Percentiles rank a stretch among this genome's conserved stretches.
Conservation (phyloP, 2,113 vertebrate genomes). For the Regulus satrapa region DNA sequence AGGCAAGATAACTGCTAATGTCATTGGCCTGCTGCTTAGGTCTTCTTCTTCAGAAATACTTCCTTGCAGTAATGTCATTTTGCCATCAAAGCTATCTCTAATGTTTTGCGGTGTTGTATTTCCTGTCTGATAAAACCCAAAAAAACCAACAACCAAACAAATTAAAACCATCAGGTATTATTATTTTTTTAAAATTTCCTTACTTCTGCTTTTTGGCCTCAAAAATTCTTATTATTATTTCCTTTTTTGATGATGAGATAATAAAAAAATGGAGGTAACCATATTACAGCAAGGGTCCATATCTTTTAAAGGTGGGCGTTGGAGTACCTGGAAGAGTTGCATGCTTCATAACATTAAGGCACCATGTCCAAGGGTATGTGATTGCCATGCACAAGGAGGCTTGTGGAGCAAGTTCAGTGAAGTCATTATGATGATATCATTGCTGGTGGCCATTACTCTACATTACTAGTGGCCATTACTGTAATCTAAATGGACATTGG, state of each 20-base stretch:
- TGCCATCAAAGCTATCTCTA: neutral
- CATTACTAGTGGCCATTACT: conserved; percentile 60
- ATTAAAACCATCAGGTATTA: neutral
- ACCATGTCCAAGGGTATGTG: neutral
- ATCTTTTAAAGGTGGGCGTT: neutral
- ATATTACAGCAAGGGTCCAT: neutral
- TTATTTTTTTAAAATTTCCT: neutral
- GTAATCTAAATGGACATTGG: conserved; percentile 66
- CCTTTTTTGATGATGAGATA: neutral
- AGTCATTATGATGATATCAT: conserved; percentile 68
- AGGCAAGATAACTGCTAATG: neutral
- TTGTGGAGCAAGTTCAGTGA: conserved; percentile 10
- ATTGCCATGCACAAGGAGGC: neutral
- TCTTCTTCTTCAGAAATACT: neutral
- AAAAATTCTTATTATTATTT: too few relatives aligned
- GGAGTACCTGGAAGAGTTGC: neutral
- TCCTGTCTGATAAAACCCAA: neutral
- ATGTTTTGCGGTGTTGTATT: neutral
- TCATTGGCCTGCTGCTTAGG: neutral
- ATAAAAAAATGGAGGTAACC: neutral
- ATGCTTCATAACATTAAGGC: neutral
- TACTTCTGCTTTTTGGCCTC: neutral
- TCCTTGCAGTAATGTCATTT: neutral
- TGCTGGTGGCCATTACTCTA: conserved; percentile 38
- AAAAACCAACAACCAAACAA: neutral